These are phyloP conservation scores for Ceratoteleas bidentatus DNA, from an alignment of 1,140 invertebrate genomes.

Conservation along the genomic window DNA sequence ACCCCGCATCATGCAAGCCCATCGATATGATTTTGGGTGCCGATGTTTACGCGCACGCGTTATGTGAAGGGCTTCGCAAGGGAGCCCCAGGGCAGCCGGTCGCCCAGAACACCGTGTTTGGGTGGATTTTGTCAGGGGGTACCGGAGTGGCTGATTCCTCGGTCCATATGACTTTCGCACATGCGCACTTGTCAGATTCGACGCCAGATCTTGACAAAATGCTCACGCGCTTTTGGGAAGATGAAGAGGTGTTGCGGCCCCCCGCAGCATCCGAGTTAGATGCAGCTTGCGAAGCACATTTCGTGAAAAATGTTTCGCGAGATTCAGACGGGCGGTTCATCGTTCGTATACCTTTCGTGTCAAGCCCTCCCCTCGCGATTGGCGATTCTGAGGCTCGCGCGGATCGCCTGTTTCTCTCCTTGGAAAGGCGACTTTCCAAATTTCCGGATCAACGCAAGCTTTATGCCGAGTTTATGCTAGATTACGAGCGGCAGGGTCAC, in stretches of 20 bases:
- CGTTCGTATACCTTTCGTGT: too few relatives aligned
- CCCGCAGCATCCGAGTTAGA: background rate
- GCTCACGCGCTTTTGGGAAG: background rate
- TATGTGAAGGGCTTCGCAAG: background rate
- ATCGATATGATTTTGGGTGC: background rate
- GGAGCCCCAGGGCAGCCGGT: background rate
- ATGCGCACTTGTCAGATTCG: background rate
- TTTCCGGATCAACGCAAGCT: background rate
- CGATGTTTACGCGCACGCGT: background rate
- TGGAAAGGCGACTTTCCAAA: background rate
- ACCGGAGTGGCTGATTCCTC: background rate
- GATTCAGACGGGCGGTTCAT: background rate
- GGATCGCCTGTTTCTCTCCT: background rate
- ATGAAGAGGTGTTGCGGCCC: background rate
- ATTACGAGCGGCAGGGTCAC: background rate
- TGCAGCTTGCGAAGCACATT: background rate
- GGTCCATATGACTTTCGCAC: background rate
- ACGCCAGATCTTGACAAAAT: background rate
- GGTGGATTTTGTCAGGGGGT: background rate
- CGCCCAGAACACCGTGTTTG: background rate
- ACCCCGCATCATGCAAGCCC: background rate
- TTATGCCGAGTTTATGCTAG: background rate
- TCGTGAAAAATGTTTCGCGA: background rate
- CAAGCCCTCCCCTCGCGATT: too few relatives aligned
- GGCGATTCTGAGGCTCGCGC: background rate